phyloP scores from a whole-genome alignment of 1,140 invertebrate species.

The Pemphigus obesinymphae region DNA sequence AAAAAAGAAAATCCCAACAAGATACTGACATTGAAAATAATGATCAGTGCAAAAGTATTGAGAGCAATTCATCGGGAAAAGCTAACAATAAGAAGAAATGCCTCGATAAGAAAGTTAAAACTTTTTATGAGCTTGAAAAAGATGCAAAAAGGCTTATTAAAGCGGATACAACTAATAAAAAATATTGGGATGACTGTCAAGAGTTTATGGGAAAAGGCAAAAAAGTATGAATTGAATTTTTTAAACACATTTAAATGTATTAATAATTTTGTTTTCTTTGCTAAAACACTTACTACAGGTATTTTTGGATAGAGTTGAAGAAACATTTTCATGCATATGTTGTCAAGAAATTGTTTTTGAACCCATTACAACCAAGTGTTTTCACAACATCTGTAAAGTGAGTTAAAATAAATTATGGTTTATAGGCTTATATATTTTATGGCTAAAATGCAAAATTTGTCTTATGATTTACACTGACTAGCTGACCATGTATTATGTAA shows the following conservation, averaged over 20 bases:
- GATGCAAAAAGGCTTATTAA: conserved; percentile 57
- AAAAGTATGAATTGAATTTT: conserved; percentile 52
- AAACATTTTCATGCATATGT: conserved; percentile 71
- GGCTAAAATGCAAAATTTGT: no score
- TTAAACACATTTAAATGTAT: not conserved
- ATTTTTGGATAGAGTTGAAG: conserved; percentile 64
- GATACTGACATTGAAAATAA: not conserved
- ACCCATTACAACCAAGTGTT: conserved; percentile 70
- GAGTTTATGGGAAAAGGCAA: conserved; percentile 52
- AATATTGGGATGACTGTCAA: conserved; percentile 64
- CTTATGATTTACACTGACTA: no score
- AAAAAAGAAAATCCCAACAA: not conserved
- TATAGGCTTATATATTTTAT: no score
- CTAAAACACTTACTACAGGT: conserved; percentile 55
- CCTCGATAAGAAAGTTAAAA: conserved; percentile 53
- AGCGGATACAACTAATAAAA: conserved; percentile 60
- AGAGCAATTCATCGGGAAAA: not conserved
- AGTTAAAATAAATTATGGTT: conserved; percentile 48
- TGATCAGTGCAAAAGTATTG: not conserved
- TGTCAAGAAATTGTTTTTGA: conserved; percentile 70
- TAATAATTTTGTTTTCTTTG: conserved; percentile 15
- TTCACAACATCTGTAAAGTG: conserved; percentile 73
- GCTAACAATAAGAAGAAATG: not conserved
- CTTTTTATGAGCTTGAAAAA: conserved; percentile 52
- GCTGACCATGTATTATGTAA: no score